Evolutionary conservation across 1,140 invertebrate genomes (phyloP).

Genomic region (Rhagoletis pomonella): DNA sequence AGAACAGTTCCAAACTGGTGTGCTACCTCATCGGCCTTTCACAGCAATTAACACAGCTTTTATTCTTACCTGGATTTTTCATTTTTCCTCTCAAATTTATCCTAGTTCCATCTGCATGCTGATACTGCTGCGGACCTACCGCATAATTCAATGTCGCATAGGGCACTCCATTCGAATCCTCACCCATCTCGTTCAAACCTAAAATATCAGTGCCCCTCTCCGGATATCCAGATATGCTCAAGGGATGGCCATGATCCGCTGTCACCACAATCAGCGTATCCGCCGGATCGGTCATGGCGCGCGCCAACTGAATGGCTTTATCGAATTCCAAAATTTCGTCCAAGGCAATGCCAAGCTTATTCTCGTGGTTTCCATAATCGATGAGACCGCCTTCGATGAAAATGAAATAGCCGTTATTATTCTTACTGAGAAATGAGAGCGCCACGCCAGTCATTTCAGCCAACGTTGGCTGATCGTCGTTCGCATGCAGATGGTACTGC

Average conservation of each 20-base stretch:
- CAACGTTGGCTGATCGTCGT: conserved; percentile 80
- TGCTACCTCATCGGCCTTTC: too few relatives aligned
- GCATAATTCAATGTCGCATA: conserved; percentile 81
- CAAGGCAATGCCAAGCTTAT: conserved; percentile 78
- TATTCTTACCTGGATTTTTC: conserved; percentile 55
- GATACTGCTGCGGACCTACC: conserved; percentile 78
- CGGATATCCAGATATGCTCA: conserved; percentile 82
- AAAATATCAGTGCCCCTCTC: conserved; percentile 82
- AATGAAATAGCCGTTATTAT: conserved; percentile 80
- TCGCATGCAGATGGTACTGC: conserved; percentile 76
- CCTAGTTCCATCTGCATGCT: conserved; percentile 64
- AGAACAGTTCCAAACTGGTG: too few relatives aligned
- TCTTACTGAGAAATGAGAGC: conserved; percentile 81
- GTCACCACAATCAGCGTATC: conserved; percentile 83
- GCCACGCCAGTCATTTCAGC: conserved; percentile 85
- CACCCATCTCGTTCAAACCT: conserved; percentile 72
- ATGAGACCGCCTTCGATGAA: conserved; percentile 83
- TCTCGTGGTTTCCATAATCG: conserved; percentile 83
- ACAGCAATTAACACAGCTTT: not conserved
- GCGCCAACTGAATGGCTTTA: conserved; percentile 79
- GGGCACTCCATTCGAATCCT: conserved; percentile 73
- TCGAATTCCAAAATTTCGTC: conserved; percentile 82
- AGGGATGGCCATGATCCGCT: conserved; percentile 81
- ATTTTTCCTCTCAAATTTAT: conserved; percentile 61
- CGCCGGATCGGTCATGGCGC: conserved; percentile 76